phyloP scores from a whole-genome alignment of 2,113 vertebrate genomes.

The Cyanoderma ruficeps region DNA sequence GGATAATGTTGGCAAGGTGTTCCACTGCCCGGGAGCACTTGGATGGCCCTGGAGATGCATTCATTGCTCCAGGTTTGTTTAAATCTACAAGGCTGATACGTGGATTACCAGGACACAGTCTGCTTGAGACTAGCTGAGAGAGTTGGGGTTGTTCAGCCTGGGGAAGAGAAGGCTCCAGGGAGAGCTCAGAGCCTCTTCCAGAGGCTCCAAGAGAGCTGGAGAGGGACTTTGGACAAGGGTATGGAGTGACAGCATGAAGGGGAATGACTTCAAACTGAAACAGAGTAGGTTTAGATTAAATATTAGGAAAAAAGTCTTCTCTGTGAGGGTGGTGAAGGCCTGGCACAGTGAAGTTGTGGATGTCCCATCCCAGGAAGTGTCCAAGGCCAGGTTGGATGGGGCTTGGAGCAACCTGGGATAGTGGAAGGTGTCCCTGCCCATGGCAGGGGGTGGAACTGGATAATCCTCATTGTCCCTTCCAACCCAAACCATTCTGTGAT shows the following conservation, averaged over 20 bases:
- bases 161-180: neutral
- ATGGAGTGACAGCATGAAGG: neutral
- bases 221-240: neutral
- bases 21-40: neutral
- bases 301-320: neutral
- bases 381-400: rapidly evolving
- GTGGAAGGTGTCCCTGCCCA: neutral
- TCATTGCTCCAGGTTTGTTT: neutral
- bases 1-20: neutral
- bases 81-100: neutral
- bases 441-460: neutral
- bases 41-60: neutral
- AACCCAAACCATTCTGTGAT: neutral
- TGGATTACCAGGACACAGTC: neutral
- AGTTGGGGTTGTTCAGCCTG: neutral
- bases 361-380: neutral
- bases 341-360: neutral
- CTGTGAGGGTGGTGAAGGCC: neutral
- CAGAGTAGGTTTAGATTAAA: neutral
- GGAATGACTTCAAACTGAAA: neutral
- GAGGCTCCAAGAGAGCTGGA: neutral
- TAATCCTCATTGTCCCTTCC: neutral
- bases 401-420: neutral
- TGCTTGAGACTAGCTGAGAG: neutral
- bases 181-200: neutral